These are phyloP conservation scores for Torymus auratus DNA, from an alignment of 2,888 invertebrate species.

Conservation along the genomic window DNA sequence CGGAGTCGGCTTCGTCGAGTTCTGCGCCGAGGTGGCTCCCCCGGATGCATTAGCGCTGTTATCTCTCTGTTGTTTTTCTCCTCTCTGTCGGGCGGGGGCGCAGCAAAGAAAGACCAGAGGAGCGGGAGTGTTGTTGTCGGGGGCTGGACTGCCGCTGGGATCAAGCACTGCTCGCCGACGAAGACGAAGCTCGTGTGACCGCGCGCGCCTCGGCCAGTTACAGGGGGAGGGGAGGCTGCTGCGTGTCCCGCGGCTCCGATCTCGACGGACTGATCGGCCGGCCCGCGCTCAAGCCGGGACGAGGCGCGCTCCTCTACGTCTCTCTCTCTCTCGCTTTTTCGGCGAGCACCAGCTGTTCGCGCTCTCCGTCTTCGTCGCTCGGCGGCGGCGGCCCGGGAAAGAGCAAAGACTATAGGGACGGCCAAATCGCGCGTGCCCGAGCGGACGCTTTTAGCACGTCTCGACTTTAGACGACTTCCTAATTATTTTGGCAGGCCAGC, in stretches of 20 bases:
- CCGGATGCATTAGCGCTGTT: too few species aligned
- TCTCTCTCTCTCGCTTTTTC: neutral
- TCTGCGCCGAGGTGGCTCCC: neutral
- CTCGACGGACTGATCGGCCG: slow-evolving; percentile 17
- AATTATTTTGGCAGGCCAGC: slow-evolving; percentile 87
- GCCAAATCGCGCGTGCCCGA: slow-evolving; percentile 78
- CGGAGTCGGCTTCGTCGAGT: neutral
- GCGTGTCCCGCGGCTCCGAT: slow-evolving; percentile 36
- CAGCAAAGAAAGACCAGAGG: too few species aligned
- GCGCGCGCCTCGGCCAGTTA: neutral
- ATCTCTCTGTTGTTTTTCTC: too few species aligned
- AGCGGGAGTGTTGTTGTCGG: neutral
- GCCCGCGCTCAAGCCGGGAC: neutral
- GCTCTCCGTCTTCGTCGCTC: neutral
- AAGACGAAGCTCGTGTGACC: too few species aligned
- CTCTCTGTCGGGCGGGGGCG: too few species aligned
- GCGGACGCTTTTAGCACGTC: slow-evolving; percentile 81
- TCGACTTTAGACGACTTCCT: slow-evolving; percentile 82
- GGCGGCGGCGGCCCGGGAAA: slow-evolving; percentile 74
- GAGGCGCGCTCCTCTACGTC: too few species aligned
- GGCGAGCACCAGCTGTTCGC: slow-evolving; percentile 66
- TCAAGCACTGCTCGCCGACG: too few species aligned
- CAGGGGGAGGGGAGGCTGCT: neutral
- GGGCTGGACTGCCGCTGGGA: neutral
- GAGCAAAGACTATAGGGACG: slow-evolving; percentile 64